Evolutionary conservation across 2,888 invertebrate species (phyloP).

Genomic region (Parnassius mnemosyne): DNA sequence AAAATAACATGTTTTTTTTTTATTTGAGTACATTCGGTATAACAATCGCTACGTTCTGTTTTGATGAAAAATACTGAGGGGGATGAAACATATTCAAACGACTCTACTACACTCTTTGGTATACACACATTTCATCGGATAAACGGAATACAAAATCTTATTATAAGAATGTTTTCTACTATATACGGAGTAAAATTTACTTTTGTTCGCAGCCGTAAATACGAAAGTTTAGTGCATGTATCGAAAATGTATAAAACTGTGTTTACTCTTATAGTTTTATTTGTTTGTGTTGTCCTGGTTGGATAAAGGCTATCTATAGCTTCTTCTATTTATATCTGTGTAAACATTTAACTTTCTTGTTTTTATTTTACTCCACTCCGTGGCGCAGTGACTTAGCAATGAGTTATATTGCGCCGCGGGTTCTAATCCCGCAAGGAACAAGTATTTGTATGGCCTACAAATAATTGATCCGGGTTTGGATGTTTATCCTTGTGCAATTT

Average conservation of each 20-base stretch:
- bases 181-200: conserved; percentile 12
- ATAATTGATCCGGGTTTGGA: too few relatives aligned
- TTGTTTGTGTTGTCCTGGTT: too few relatives aligned
- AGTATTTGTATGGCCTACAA: too few relatives aligned
- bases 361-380: too few relatives aligned
- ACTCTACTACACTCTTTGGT: conserved; percentile 2
- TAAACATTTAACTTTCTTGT: too few relatives aligned
- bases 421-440: too few relatives aligned
- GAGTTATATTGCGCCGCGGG: too few relatives aligned
- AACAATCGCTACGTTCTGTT: conserved; percentile 7
- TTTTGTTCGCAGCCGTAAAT: conserved; percentile 17
- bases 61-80: neutral
- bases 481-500: too few relatives aligned
- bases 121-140: conserved; percentile 18
- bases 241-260: conserved; percentile 9
- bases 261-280: neutral
- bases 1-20: conserved; percentile 5
- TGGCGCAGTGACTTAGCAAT: too few relatives aligned
- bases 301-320: too few relatives aligned
- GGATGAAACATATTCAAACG: conserved; percentile 4
- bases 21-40: neutral
- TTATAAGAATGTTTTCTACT: conserved; percentile 17
- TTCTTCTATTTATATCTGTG: too few relatives aligned
- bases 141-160: conserved; percentile 25
- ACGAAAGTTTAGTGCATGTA: conserved; percentile 19